Evolutionary conservation across 2,113 vertebrate genomes (phyloP).

Genomic region (Emydocephalus ijimae): DNA sequence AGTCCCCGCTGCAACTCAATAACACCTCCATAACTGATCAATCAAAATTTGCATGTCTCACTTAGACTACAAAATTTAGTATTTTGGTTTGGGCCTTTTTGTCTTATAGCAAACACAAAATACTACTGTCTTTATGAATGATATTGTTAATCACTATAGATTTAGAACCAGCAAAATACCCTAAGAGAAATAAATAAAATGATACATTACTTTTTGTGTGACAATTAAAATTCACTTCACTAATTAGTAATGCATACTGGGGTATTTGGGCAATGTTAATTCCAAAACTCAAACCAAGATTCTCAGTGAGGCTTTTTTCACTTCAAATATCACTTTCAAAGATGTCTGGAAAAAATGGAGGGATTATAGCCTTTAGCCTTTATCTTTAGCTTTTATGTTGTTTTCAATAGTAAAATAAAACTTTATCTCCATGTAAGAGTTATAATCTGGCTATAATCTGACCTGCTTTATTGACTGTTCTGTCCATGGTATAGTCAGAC

Average conservation of each 20-base stretch:
- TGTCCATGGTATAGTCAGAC: neutral
- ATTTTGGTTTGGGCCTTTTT: neutral
- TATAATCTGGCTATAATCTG: neutral
- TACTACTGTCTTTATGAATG: neutral
- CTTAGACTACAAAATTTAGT: neutral
- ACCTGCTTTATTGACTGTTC: neutral
- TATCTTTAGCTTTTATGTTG: neutral
- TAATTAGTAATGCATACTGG: neutral
- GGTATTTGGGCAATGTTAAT: neutral
- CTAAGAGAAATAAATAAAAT: neutral
- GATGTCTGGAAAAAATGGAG: neutral
- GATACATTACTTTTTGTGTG: neutral
- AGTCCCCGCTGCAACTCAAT: neutral
- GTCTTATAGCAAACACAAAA: neutral
- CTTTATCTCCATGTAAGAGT: neutral
- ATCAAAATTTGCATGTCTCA: neutral
- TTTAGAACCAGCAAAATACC: neutral
- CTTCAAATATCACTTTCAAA: neutral
- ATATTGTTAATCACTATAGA: neutral
- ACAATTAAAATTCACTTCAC: neutral
- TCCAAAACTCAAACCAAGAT: neutral
- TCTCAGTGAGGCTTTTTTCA: neutral
- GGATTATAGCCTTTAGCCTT: neutral
- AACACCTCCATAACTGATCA: neutral
- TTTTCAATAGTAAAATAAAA: neutral